A percentile compares a stretch with the other conserved stretches of the same genome.
Conservation (phyloP, 2,797 vertebrate genomes). For the Gymnothorax reevesii region DNA sequence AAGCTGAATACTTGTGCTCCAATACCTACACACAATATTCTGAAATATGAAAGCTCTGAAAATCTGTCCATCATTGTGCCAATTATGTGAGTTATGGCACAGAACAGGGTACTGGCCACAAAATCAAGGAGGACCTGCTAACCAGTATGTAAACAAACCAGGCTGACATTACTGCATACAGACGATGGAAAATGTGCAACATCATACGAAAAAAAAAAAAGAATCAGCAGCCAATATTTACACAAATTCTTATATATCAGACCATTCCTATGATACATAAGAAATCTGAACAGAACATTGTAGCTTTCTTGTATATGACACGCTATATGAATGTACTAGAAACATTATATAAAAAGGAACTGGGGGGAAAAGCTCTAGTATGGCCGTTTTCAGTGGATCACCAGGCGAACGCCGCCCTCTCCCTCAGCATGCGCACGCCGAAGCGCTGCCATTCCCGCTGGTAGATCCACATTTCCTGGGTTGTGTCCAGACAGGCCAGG, state of each 20-base stretch:
- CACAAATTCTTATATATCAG: neutral
- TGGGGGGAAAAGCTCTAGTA: neutral
- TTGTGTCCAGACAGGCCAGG: constrained; percentile 92
- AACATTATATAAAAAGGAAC: neutral
- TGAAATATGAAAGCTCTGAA: neutral
- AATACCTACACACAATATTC: neutral
- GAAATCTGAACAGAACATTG: neutral
- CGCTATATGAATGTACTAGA: neutral
- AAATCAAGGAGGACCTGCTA: neutral
- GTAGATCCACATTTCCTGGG: constrained; percentile 96
- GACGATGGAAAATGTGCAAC: neutral
- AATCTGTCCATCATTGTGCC: neutral
- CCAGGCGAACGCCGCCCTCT: constrained; percentile 93
- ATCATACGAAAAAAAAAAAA: neutral
- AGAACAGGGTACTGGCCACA: neutral
- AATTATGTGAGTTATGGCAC: neutral
- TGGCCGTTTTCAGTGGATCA: constrained; percentile 57
- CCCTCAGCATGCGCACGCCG: constrained; percentile 91
- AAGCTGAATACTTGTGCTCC: neutral
- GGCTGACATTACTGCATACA: neutral
- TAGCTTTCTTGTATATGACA: neutral
- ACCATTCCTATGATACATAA: neutral
- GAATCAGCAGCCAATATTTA: neutral
- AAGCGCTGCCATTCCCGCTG: constrained; percentile 95
- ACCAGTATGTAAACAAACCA: neutral